Percentiles rank a stretch among this genome's conserved stretches.
Evolutionary conservation across 2,888 invertebrate genomes (phyloP).

Genomic region (Cheilosia soror): DNA sequence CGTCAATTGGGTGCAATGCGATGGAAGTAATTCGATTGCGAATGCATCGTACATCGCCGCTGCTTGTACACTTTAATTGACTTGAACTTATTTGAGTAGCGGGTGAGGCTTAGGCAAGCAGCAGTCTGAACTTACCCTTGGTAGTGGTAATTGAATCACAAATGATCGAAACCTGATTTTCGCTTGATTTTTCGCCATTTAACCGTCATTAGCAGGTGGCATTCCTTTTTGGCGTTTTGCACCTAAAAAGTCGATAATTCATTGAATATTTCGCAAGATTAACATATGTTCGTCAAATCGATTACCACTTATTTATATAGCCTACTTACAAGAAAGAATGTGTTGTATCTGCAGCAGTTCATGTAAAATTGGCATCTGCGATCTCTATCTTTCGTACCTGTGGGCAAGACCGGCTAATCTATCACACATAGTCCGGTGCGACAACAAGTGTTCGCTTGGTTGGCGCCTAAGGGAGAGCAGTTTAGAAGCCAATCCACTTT

Average conservation of each 20-base stretch:
- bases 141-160: conserved; percentile 23
- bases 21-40: conserved; percentile 33
- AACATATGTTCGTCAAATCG: background rate
- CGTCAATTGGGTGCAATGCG: conserved; percentile 39
- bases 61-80: conserved; percentile 27
- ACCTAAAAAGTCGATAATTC: background rate
- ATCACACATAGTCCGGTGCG: background rate
- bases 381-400: background rate
- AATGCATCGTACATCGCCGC: conserved; percentile 20
- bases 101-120: conserved; percentile 5
- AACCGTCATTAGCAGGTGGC: background rate
- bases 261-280: background rate
- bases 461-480: background rate
- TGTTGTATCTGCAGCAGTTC: background rate
- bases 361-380: background rate
- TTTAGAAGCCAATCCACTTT: background rate
- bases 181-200: background rate
- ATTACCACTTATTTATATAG: background rate
- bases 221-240: background rate
- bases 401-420: background rate
- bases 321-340: background rate
- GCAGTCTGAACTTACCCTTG: conserved; percentile 27
- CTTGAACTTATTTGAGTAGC: conserved; percentile 24
- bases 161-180: conserved; percentile 7
- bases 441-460: background rate